Evolutionary conservation across 1,140 invertebrate genomes (phyloP).

Genomic region (Artemia franciscana): DNA sequence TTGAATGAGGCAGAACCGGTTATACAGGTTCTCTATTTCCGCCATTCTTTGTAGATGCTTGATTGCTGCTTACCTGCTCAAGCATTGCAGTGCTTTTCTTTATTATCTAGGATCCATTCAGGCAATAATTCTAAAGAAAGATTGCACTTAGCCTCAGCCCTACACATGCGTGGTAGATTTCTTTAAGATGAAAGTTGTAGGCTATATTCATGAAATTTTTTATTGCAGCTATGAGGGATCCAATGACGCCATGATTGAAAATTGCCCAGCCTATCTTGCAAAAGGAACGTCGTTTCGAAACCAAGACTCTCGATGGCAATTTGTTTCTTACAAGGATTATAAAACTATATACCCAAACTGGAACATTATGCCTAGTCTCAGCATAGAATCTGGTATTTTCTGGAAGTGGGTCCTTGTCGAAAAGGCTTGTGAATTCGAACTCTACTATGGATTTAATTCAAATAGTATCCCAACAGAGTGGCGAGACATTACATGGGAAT

Average conservation of each 20-base stretch:
- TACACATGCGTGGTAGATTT: too few relatives aligned
- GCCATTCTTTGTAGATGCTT: too few relatives aligned
- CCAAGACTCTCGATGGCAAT: not conserved
- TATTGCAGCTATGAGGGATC: not conserved
- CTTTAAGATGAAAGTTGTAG: too few relatives aligned
- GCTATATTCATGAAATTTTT: too few relatives aligned
- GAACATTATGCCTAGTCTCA: not conserved
- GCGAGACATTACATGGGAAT: not conserved
- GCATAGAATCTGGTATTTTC: not conserved
- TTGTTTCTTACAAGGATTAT: not conserved
- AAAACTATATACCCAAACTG: not conserved
- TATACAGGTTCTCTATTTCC: too few relatives aligned
- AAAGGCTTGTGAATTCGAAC: not conserved
- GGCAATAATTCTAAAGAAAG: too few relatives aligned
- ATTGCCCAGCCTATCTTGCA: not conserved
- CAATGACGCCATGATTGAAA: not conserved
- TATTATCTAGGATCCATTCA: too few relatives aligned
- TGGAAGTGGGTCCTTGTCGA: not conserved
- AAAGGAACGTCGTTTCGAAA: not conserved
- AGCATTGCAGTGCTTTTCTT: too few relatives aligned
- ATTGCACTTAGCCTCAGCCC: too few relatives aligned
- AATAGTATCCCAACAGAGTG: not conserved
- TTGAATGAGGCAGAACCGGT: too few relatives aligned
- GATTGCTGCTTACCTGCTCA: too few relatives aligned
- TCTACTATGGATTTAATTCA: not conserved